A percentile compares a stretch with the other conserved stretches of the same genome.
Evolutionary conservation across 2,113 vertebrate genomes (phyloP).

Genomic region (Rhadina sibilatrix): DNA sequence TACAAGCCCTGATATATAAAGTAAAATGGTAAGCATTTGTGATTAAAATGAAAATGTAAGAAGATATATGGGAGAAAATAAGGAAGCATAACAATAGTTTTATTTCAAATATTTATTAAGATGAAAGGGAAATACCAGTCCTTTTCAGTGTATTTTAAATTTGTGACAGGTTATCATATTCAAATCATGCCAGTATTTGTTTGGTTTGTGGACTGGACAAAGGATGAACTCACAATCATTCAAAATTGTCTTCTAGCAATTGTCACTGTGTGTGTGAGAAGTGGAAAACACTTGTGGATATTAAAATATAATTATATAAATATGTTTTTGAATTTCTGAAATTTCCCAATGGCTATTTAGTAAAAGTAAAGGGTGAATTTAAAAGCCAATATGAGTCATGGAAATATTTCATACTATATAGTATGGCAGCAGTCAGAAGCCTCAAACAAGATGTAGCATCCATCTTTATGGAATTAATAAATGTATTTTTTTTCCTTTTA

Average conservation of each 20-base stretch:
- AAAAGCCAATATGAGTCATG: background rate
- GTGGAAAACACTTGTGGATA: background rate
- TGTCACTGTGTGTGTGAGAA: background rate
- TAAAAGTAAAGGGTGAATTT: background rate
- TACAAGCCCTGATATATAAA: background rate
- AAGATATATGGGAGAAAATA: background rate
- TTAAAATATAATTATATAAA: background rate
- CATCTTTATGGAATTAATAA: background rate
- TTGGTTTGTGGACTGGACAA: background rate
- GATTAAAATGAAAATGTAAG: background rate
- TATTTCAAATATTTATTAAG: background rate
- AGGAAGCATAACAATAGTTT: background rate
- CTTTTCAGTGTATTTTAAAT: background rate
- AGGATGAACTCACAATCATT: background rate
- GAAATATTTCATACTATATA: background rate
- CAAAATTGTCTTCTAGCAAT: background rate
- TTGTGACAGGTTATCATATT: background rate
- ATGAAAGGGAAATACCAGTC: background rate
- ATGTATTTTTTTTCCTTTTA: accelerated
- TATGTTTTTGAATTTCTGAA: background rate
- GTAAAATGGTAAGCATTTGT: background rate
- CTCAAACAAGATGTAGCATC: background rate
- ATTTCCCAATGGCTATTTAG: background rate
- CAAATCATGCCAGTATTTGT: background rate
- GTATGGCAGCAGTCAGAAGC: background rate